Base-by-base conservation (phyloP, 2,113 vertebrate species). In the Python bivittatus region DNA sequence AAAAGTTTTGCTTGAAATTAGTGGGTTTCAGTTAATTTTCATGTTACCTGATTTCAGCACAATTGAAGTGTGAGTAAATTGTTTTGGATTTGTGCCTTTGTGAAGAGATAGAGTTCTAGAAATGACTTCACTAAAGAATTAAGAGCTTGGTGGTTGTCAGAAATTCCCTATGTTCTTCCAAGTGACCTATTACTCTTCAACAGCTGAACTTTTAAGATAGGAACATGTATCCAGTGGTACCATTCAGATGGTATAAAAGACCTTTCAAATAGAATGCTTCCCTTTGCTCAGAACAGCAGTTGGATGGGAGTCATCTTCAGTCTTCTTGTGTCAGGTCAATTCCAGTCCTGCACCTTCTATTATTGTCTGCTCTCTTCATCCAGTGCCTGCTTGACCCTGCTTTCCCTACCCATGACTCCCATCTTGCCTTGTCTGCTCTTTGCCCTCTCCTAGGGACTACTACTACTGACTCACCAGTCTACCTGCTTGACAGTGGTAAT, bases 381-480 rank as follows among this genome's bases (percentile, higher is more conserved):
- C 79, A 61, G 17, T 85, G 33, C 57, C 86, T 92, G 79, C 88
- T 64, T 92, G 88, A 92, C 79, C 91, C 91, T 91, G 48, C 64
- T 88, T 89, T 88, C 88, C 88, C 88, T 92, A 52, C 57, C 88
- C 88, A 89, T 92, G 88, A 92, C 88, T 89, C 79, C 91, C 91
- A 85, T 92, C 88, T 92, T 89, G 87, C 91, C 91, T 92, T 92
- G 91, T 92, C 29, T 92, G 79, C 91, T 89, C 89, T 92, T 89
- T 89, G 72, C 91, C 91, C 57, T 92, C 91, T 89, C 91, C 91
- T 85, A 92, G 88, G 91, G 91, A 92, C 91, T 85, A n/a, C 88
- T 89, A 64, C 87, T 89, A 64, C 91, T 92, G 88, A 92, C 88
- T 48, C 87, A 92, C 48, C 91, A 89, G 88, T 68, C 91, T 79